Base-by-base conservation (phyloP, 2,888 invertebrate genomes). In the Drosophila colorata region DNA sequence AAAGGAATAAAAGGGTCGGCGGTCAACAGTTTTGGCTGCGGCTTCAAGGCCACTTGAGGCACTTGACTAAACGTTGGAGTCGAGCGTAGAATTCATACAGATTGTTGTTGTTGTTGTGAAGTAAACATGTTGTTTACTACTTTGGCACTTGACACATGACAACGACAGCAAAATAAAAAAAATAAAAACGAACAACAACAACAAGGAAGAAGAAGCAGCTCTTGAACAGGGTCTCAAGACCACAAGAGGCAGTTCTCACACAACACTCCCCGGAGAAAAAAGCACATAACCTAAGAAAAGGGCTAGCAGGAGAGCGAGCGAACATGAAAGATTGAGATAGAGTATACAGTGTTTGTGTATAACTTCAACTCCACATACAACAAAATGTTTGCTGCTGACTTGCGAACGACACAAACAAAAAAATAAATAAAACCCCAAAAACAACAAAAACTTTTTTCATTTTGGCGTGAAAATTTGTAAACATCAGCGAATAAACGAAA, bases 391-490 rank as follows among this genome's bases (percentile, higher is more conserved):
- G 48, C 38, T 59, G 60, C 69, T 69, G 77, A 77, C 77, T 75
- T 73, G 75, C 73, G 6, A 76, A 72, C 53, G 56, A 47, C 28
- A 14, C 49, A 49, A 51, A 63, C 40, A 47, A 38, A 33, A 16
- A 7, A 20, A 7, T n/a, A n/a, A n/a, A n/a, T n/a, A 35, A 31
- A n/a, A 3, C 20, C 20, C 20, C 1, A 20, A 20, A 20, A 46
- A 49, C 9, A 20, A 28, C 33, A 51, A 55, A 78, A 80, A 85
- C 38, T 81, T 87, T 80, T 87, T 81, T 77, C 84, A 87, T 87
- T 83, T 83, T 74, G 74, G 71, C 79, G 79, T 83, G 83, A 79
- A 87, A 87, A 85, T 85, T 85, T 85, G 85, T 87, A 74, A 83
- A 84, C 80, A 87, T 81, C 87, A 83, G 77, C 74, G 69, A 63